Percentiles rank a stretch among this genome's conserved stretches.
These are phyloP conservation scores for Oligia strigilis DNA, from an alignment of 2,888 invertebrate genomes.

Conservation along the genomic window DNA sequence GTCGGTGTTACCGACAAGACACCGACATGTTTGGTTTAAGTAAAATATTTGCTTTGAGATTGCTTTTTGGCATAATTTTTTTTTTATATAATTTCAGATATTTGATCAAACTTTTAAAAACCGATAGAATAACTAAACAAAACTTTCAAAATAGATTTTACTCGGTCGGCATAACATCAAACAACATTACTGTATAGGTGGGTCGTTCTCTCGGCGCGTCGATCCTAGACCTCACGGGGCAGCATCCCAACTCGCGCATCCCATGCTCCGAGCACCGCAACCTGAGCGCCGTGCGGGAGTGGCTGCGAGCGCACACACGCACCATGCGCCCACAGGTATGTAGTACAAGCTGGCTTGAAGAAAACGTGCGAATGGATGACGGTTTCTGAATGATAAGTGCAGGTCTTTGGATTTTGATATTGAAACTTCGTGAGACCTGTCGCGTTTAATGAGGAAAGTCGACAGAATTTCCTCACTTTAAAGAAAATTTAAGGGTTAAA, in stretches of 20 bases:
- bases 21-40: neutral
- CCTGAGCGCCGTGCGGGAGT: conserved; percentile 92
- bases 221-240: conserved; percentile 95
- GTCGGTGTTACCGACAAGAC: neutral
- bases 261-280: conserved; percentile 95
- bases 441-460: neutral
- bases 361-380: neutral
- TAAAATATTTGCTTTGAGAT: neutral
- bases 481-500: neutral
- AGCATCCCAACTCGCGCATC: conserved; percentile 95
- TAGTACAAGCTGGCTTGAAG: too few relatives aligned
- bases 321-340: conserved; percentile 85
- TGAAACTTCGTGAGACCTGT: neutral
- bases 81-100: neutral
- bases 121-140: neutral
- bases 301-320: conserved; percentile 89
- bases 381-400: conserved; percentile 13
- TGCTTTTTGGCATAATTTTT: neutral
- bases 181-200: conserved; percentile 89
- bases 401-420: neutral
- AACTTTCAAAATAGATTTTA: neutral
- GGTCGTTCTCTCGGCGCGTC: conserved; percentile 96
- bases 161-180: neutral
- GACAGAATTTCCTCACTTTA: neutral
- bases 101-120: conserved; percentile 21